phyloP scores from a whole-genome alignment of 2,113 vertebrate species.

The Erinaceus europaeus region DNA sequence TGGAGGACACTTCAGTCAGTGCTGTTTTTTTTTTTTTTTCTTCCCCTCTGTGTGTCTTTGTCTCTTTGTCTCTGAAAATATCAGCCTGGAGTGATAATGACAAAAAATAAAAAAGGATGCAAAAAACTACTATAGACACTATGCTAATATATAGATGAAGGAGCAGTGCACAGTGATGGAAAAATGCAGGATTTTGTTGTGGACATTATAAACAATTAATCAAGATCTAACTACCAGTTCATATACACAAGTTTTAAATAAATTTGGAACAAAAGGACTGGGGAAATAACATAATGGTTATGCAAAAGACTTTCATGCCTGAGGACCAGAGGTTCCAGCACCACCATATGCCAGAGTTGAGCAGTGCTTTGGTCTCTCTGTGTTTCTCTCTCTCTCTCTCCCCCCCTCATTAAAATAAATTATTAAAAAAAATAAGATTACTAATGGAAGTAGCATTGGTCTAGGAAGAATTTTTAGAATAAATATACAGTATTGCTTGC shows the following conservation, averaged over 20 bases:
- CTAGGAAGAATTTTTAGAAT: not conserved
- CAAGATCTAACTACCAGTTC: not conserved
- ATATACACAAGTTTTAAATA: not conserved
- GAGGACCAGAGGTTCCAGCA: no score
- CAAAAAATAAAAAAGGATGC: not conserved
- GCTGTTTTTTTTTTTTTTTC: not conserved
- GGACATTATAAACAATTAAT: not conserved
- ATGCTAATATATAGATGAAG: not conserved
- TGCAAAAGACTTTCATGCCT: no score
- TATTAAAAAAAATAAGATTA: not conserved
- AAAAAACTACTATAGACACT: not conserved
- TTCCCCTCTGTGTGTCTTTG: no score
- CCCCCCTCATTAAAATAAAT: no score
- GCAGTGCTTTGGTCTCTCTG: no score
- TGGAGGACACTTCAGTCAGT: not conserved
- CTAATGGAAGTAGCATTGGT: not conserved
- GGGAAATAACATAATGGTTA: no score
- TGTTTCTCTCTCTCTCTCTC: no score
- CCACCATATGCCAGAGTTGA: no score
- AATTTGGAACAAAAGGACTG: no score
- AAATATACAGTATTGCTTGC: not conserved
- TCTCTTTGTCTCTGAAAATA: no score
- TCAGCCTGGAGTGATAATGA: no score
- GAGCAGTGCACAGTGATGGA: not conserved
- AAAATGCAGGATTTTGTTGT: not conserved